phyloP scores from a whole-genome alignment of 2,888 invertebrate species.

The Xanthorhoe spadicearia region DNA sequence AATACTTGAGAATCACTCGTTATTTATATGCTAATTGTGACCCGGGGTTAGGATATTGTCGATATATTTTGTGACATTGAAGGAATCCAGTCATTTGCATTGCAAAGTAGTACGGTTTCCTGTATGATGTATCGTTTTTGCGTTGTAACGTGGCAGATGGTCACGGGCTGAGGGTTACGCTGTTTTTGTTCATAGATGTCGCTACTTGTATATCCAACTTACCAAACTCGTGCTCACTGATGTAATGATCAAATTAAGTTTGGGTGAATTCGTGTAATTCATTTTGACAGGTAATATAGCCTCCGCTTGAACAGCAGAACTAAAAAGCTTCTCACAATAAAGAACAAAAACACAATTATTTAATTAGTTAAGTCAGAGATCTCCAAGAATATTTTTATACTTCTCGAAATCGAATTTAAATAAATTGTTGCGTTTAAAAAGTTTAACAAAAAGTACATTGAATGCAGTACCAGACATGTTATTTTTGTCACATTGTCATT shows the following conservation, averaged over 20 bases:
- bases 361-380: not conserved
- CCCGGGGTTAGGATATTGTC: slow-evolving; percentile 57
- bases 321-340: not conserved
- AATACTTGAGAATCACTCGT: slow-evolving; percentile 77
- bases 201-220: slow-evolving; percentile 13
- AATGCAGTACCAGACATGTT: slow-evolving; percentile 55
- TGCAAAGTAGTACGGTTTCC: slow-evolving; percentile 73
- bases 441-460: not conserved
- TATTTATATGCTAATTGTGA: slow-evolving; percentile 81
- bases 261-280: not conserved
- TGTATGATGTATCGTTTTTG: slow-evolving; percentile 47
- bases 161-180: slow-evolving; percentile 13
- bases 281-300: not conserved
- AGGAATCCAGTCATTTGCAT: slow-evolving; percentile 75
- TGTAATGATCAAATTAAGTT: not conserved
- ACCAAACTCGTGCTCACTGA: not conserved
- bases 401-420: too few species aligned
- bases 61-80: slow-evolving; percentile 64
- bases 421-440: not conserved
- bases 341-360: not conserved
- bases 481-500: slow-evolving; percentile 82
- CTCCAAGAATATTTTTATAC: not conserved
- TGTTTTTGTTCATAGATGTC: slow-evolving; percentile 28
- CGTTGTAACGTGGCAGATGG: slow-evolving; percentile 68
- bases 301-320: not conserved